A percentile compares a stretch with the other conserved stretches of the same genome.
phyloP scores from a whole-genome alignment of 2,888 invertebrate species.

The Drosophila affinis region DNA sequence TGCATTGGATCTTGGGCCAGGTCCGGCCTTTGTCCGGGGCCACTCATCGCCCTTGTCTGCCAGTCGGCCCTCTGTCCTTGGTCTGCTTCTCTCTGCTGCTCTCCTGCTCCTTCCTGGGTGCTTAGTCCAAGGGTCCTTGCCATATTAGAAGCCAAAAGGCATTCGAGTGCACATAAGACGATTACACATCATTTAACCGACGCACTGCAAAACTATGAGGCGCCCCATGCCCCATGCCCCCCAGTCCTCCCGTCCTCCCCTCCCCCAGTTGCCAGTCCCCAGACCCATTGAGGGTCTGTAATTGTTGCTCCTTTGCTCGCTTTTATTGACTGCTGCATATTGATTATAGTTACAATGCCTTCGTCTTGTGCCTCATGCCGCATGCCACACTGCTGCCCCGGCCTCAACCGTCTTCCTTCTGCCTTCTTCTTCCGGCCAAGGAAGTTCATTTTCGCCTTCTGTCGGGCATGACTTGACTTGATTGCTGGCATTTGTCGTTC shows the following conservation, averaged over 20 bases:
- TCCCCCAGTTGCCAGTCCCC: neutral
- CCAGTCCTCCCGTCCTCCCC: neutral
- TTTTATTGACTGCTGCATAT: conserved; percentile 73
- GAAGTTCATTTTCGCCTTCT: conserved; percentile 35
- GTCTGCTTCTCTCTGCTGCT: conserved; percentile 10
- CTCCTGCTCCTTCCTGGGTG: conserved; percentile 43
- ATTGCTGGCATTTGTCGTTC: conserved; percentile 71
- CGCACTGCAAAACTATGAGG: conserved; percentile 70
- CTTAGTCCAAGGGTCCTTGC: conserved; percentile 33
- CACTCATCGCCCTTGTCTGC: conserved; percentile 59
- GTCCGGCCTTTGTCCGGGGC: conserved; percentile 45
- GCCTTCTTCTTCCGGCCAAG: neutral
- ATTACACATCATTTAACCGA: conserved; percentile 83
- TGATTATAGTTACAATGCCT: conserved; percentile 75
- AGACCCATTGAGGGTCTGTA: conserved; percentile 48
- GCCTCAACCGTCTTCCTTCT: neutral
- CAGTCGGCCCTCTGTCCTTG: conserved; percentile 13
- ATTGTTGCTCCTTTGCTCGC: conserved; percentile 66
- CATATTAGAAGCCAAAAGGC: conserved; percentile 82
- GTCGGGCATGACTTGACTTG: conserved; percentile 59
- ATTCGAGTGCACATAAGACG: conserved; percentile 83
- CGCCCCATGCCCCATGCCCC: neutral
- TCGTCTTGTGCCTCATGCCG: neutral
- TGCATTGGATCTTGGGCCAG: conserved; percentile 40
- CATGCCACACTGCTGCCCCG: neutral